phyloP scores from a whole-genome alignment of 2,797 vertebrate genomes.

The Nannoperca obscura region DNA sequence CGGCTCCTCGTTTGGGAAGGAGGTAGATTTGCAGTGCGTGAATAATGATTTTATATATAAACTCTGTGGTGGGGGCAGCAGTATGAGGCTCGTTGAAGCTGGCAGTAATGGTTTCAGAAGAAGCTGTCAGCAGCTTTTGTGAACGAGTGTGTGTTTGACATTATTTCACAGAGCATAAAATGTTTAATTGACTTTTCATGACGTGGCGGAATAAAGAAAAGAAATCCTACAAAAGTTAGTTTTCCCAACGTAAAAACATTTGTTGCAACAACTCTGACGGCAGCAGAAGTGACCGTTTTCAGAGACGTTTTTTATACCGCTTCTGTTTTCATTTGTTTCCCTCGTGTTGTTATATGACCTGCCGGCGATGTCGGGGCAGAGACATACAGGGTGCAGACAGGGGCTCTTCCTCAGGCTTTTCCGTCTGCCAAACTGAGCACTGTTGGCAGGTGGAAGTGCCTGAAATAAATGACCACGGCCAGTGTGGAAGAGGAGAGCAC shows the following conservation, averaged over 20 bases:
- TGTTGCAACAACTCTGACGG: not conserved
- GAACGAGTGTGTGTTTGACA: not conserved
- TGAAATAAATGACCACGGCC: constrained; percentile 80
- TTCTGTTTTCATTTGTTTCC: constrained; percentile 9
- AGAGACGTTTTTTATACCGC: not conserved
- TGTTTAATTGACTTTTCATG: not conserved
- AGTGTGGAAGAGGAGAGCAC: constrained; percentile 31
- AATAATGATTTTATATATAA: constrained; percentile 50
- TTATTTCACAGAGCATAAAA: not conserved
- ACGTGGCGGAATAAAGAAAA: not conserved
- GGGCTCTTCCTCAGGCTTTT: constrained; percentile 65
- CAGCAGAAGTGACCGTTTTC: not conserved
- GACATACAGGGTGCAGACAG: constrained; percentile 66
- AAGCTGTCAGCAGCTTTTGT: constrained; percentile 2
- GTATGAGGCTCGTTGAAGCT: constrained; percentile 17
- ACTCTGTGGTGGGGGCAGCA: not conserved
- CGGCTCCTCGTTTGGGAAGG: constrained; percentile 33
- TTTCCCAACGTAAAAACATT: not conserved
- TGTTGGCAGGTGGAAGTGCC: constrained; percentile 82
- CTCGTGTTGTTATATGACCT: constrained; percentile 41
- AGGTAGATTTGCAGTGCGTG: constrained; percentile 27
- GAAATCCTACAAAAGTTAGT: not conserved
- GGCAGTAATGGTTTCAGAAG: not conserved
- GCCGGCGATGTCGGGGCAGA: constrained; percentile 43
- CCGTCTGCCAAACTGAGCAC: constrained; percentile 74